Evolutionary conservation across 2,113 vertebrate species (phyloP).

Genomic region (Eurystomus gularis): DNA sequence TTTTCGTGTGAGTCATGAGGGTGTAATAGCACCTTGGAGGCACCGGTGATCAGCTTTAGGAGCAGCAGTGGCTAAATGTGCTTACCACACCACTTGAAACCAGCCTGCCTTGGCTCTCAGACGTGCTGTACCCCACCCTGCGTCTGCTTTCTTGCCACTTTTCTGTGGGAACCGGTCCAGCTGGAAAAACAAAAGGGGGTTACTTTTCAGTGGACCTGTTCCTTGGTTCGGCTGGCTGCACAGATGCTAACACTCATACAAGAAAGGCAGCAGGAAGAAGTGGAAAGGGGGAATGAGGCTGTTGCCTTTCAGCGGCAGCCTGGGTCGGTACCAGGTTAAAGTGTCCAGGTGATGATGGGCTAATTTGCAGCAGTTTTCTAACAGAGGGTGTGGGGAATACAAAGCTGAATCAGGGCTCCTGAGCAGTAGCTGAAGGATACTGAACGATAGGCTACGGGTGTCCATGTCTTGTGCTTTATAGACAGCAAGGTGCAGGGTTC

Average conservation of each 20-base stretch:
- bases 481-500: neutral
- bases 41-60: neutral
- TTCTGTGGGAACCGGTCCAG: neutral
- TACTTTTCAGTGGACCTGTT: neutral
- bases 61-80: neutral
- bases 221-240: neutral
- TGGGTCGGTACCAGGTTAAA: neutral
- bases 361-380: neutral
- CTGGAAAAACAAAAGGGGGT: neutral
- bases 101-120: neutral
- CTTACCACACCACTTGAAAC: neutral
- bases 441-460: neutral
- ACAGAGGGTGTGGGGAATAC: neutral
- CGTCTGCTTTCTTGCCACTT: neutral
- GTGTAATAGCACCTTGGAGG: neutral
- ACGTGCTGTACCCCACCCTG: neutral
- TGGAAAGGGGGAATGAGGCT: neutral
- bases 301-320: neutral
- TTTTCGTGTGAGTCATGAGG: neutral
- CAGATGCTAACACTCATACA: neutral
- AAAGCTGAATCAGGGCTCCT: neutral
- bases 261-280: neutral
- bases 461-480: neutral
- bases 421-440: neutral
- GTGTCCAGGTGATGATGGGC: neutral